A percentile compares a stretch with the other conserved stretches of the same genome.
Evolutionary conservation across 2,113 vertebrate genomes (phyloP).

Genomic region (Xiphias gladius): DNA sequence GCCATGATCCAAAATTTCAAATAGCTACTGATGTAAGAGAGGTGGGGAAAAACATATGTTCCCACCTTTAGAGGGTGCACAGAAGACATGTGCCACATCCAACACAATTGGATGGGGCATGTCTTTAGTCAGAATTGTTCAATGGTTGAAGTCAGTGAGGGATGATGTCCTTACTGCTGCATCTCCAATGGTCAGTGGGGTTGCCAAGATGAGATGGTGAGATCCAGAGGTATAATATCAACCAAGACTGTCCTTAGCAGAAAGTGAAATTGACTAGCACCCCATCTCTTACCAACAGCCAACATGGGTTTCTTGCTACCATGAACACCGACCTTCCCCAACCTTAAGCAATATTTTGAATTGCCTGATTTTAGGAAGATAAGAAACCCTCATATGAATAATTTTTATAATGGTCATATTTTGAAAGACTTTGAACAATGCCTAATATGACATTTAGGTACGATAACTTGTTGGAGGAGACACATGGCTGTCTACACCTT

Average conservation of each 20-base stretch:
- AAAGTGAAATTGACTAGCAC: neutral
- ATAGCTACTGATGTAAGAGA: neutral
- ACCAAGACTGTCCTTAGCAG: neutral
- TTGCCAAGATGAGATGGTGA: too few relatives aligned
- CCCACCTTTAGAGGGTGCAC: neutral
- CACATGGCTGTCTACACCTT: neutral
- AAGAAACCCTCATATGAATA: neutral
- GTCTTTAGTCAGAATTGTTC: neutral
- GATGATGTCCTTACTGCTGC: neutral
- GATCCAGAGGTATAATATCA: too few relatives aligned
- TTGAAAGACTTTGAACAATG: neutral
- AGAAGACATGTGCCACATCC: neutral
- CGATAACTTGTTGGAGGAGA: neutral
- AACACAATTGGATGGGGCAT: neutral
- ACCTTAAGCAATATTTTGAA: neutral
- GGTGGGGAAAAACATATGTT: neutral
- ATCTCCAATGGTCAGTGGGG: neutral
- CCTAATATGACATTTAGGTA: neutral
- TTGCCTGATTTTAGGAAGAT: too few relatives aligned
- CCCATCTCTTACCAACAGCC: neutral
- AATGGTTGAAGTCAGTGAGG: neutral
- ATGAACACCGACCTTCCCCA: too few relatives aligned
- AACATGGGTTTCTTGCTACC: too few relatives aligned
- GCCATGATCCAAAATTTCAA: too few relatives aligned
- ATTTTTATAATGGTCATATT: neutral